phyloP scores from a whole-genome alignment of 2,113 vertebrate species.

The Tympanuchus pallidicinctus region DNA sequence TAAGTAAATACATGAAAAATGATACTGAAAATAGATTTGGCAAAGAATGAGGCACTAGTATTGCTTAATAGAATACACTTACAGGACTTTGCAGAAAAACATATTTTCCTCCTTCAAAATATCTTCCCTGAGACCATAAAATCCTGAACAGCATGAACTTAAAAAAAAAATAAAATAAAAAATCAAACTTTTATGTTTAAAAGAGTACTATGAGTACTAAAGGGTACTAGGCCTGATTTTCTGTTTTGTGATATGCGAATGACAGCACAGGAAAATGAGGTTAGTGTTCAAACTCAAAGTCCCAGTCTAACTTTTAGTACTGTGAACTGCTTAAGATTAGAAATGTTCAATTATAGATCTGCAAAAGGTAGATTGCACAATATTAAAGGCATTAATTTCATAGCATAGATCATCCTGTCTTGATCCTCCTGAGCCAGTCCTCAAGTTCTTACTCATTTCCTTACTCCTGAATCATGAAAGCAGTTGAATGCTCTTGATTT shows the following conservation, averaged over 20 bases:
- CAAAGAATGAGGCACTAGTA: neutral
- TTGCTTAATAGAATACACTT: neutral
- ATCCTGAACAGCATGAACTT: neutral
- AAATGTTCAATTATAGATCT: conserved; percentile 41
- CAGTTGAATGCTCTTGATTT: conserved; percentile 4
- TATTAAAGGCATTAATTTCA: conserved; percentile 32
- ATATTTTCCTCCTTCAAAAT: neutral
- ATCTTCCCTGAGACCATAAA: neutral
- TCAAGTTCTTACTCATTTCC: conserved; percentile 48
- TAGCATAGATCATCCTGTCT: neutral
- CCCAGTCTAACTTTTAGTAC: neutral
- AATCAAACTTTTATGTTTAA: neutral
- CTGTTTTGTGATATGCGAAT: neutral
- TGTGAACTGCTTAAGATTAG: conserved; percentile 13
- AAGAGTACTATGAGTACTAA: neutral
- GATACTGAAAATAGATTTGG: neutral
- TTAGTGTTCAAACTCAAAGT: neutral
- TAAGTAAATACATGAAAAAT: conserved; percentile 44
- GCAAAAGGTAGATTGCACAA: conserved; percentile 6
- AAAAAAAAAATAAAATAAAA: neutral
- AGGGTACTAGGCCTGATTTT: neutral
- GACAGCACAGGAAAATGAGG: neutral
- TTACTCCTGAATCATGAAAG: conserved; percentile 46
- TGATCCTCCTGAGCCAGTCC: neutral
- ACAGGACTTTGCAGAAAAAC: neutral